phyloP scores from a whole-genome alignment of 2,888 invertebrate genomes.

The Myathropa florea region DNA sequence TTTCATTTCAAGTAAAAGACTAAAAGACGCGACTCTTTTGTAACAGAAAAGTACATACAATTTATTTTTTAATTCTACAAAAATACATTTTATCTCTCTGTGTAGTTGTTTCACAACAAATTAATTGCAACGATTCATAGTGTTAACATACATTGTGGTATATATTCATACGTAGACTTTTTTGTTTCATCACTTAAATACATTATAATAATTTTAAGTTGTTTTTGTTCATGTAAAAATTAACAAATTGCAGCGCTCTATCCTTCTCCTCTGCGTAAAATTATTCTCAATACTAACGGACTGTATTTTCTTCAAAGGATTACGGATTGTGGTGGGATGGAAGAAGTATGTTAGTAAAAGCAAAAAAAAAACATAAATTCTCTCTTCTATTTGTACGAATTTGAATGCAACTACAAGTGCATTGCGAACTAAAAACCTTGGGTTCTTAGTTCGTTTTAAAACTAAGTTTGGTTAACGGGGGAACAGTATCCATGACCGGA shows the following conservation, averaged over 20 bases:
- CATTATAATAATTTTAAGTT: conserved; percentile 46
- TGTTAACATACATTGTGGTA: conserved; percentile 45
- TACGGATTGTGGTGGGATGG: conserved; percentile 44
- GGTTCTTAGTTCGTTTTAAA: neutral
- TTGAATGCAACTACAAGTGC: neutral
- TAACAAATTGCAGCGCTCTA: conserved; percentile 76
- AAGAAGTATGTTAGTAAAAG: conserved; percentile 60
- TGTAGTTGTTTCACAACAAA: conserved; percentile 64
- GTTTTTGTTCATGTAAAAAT: conserved; percentile 8
- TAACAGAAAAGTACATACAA: conserved; percentile 59
- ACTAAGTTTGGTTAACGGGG: neutral
- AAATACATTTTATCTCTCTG: conserved; percentile 61
- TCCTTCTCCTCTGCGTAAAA: conserved; percentile 78
- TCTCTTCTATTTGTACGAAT: conserved; percentile 72
- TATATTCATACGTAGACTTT: no score
- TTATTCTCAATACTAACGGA: conserved; percentile 38
- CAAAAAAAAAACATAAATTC: conserved; percentile 9
- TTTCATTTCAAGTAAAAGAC: conserved; percentile 1
- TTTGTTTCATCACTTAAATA: conserved; percentile 49
- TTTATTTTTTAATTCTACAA: conserved; percentile 63
- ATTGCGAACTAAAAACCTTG: no score
- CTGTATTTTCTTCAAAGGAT: conserved; percentile 27
- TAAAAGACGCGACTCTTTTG: conserved; percentile 47
- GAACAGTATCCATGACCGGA: neutral
- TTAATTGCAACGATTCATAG: conserved; percentile 49